phyloP scores from a whole-genome alignment of 92 coral and sea anemone species.

The Micromussa lordhowensis region DNA sequence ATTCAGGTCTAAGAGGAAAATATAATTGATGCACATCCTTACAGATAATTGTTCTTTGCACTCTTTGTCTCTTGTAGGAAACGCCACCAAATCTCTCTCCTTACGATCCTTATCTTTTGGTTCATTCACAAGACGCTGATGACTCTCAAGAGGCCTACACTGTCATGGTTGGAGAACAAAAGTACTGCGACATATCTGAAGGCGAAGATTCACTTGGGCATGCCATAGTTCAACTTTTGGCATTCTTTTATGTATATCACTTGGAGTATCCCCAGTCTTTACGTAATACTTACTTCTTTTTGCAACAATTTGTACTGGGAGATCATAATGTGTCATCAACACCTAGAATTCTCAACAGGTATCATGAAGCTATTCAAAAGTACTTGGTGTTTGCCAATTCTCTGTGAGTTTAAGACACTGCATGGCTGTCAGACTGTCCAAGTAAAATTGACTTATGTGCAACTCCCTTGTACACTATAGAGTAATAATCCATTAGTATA shows the following conservation, averaged over 20 bases:
- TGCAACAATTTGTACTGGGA: slow-evolving; percentile 40
- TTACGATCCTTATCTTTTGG: slow-evolving; percentile 12
- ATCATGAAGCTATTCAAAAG: slow-evolving; percentile 21
- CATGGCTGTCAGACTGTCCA: neutral
- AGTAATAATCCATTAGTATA: too few relatives aligned
- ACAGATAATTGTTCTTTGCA: neutral
- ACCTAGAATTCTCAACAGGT: slow-evolving; percentile 17
- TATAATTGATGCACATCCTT: neutral
- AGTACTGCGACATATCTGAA: neutral
- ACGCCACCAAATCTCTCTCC: slow-evolving; percentile 10
- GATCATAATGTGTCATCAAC: slow-evolving; percentile 37
- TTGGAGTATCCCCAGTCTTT: slow-evolving; percentile 32
- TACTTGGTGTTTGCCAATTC: neutral
- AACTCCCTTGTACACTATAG: neutral
- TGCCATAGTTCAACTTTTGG: slow-evolving; percentile 32
- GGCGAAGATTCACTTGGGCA: slow-evolving; percentile 18
- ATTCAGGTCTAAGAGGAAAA: neutral
- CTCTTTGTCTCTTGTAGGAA: neutral
- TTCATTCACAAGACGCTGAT: slow-evolving; percentile 10
- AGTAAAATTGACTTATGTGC: neutral
- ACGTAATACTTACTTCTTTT: slow-evolving; percentile 10
- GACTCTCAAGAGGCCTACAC: slow-evolving; percentile 14
- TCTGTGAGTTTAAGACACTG: neutral
- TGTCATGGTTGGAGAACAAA: slow-evolving; percentile 16
- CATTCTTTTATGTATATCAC: slow-evolving; percentile 21